Conservation (phyloP, 2,113 vertebrate species). For the Urocitellus parryii region DNA sequence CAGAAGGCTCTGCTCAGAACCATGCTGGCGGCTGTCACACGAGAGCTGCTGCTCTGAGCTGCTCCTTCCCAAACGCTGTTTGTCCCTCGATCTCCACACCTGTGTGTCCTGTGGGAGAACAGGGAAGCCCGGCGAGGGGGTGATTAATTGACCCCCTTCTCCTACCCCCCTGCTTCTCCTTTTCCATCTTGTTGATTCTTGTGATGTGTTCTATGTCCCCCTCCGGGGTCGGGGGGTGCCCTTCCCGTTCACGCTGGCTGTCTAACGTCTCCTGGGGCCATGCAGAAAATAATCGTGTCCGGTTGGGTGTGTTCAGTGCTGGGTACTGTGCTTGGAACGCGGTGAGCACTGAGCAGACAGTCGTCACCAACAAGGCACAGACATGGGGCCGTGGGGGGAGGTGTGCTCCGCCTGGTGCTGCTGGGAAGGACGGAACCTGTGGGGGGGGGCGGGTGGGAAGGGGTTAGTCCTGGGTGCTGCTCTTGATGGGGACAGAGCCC, state of each 20-base stretch:
- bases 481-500: neutral
- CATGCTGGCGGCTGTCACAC: accelerated
- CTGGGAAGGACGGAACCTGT: too few relatives aligned
- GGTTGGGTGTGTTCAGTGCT: neutral
- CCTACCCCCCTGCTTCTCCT: too few relatives aligned
- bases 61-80: neutral
- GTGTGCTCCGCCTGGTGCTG: neutral
- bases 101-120: neutral
- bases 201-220: too few relatives aligned
- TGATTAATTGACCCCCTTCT: too few relatives aligned
- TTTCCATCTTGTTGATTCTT: too few relatives aligned
- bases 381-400: neutral
- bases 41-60: neutral
- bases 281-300: neutral
- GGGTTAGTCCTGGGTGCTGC: accelerated
- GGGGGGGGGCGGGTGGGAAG: neutral
- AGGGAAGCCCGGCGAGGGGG: too few relatives aligned
- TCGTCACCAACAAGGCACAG: too few relatives aligned
- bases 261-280: neutral
- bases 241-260: too few relatives aligned
- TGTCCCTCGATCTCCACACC: neutral
- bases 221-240: too few relatives aligned
- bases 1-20: neutral
- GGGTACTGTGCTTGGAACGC: neutral
- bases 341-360: neutral